Base-by-base conservation (phyloP, 2,113 vertebrate species). In the Ciconia stormi region DNA sequence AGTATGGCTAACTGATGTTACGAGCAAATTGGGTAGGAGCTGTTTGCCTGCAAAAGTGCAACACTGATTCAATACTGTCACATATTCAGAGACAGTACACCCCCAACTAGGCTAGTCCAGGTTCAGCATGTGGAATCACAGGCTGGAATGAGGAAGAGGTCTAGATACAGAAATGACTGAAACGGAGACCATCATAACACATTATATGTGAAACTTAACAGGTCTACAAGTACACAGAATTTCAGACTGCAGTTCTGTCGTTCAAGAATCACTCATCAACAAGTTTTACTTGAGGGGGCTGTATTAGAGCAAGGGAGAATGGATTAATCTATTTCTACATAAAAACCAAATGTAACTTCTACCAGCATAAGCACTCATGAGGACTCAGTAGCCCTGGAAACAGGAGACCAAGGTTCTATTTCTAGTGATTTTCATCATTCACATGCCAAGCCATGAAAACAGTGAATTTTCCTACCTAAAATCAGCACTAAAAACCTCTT, bases 401-500 rank as follows among this genome's bases (percentile, higher is more conserved):
- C 72, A 63, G 40, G 8, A 93, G 66, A 80, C 6, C 2, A 1
- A 77, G 13, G 19, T 63, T 85, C 84, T 89, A 23, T 76, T 86
- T 93, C 72, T 67, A 42, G 27, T 30, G 22, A 59, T 82, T 94
- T 90, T 84, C 59, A 94, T 52, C 10, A 72, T 49, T 76, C 42
- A 78, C 38, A 42, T 10, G 10, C 62, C 77, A 87, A 74, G 5
- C 8, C 29, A 89, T 5, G 11, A 69, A 53, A 87, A n/a, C 10
- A 74, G 50, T 34, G n/a, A 47, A 18, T 49, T 90, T 82, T 67
- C 98, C 63, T 97, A 98, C 98, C 96, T 95, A 87, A 92, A 88
- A 96, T 97, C 74, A 80, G 88, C 67, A 77, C 81, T 97, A 93
- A 97, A 98, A 95, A 90, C 92, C 50, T 97, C 96, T 89, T 99